Evolutionary conservation across 2,888 invertebrate species (phyloP), one percentile per base, ranked within the genome.

Genomic region (Amphimallon solstitiale): DNA sequence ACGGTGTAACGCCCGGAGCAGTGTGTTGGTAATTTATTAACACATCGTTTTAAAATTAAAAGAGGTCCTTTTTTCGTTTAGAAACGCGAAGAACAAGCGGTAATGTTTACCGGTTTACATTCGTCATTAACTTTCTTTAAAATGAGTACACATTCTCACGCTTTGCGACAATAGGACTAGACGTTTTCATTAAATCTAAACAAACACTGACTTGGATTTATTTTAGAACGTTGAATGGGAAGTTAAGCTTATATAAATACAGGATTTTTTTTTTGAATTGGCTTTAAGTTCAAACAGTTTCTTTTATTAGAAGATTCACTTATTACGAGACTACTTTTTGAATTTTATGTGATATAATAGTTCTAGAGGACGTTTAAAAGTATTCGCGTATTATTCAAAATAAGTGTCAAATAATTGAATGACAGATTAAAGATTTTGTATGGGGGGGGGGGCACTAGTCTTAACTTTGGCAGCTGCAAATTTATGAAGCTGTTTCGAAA

Each of bases 41-140:
- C 56, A 59, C 56, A 43, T 43, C 56, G 56, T 59, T 45, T 59
- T 59, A 59, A 59, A 29, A 59, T 59, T 59, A 59, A 59, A 59
- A 59, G 19, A 59, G 51, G 15, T 51, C 52, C 17, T 45, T 59
- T 43, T 59, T 59, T 40, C 45, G 56, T 43, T 23, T 43, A 45
- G 56, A 59, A 34, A 34, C 43, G 45, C 29, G 45, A 45, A 59
- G 56, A 59, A 59, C 14, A 45, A 45, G 43, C 56, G 29, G 29
- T 23, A 59, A 59, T 59, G 23, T 59, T 59, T 59, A 59, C 43
- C 10, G 43, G 38, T 59, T 59, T 59, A 59, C 56, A 59, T 34
- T 45, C 34, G 43, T 45, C 23, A 43, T 59, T 59, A 59, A 43
- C 56, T 59, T 59, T 59, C 56, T 59, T 59, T 59, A 59, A 56